phyloP scores from a whole-genome alignment of 2,797 vertebrate genomes.

The Rhinogobio ventralis region DNA sequence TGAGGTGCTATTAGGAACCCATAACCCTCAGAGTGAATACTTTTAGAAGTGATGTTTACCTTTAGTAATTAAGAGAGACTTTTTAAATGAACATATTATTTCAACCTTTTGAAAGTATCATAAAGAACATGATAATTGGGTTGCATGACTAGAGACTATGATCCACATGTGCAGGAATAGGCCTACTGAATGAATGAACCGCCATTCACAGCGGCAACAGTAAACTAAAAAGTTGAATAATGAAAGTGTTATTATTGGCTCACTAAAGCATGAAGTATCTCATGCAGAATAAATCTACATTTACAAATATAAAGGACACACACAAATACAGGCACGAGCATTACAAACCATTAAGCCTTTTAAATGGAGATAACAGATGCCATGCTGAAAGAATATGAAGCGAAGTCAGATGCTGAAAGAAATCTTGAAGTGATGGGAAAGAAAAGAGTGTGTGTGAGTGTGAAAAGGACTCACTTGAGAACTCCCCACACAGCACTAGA shows the following conservation, averaged over 20 bases:
- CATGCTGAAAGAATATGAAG: background rate
- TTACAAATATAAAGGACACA: slow-evolving; percentile 5
- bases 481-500: slow-evolving; percentile 84
- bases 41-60: slow-evolving; percentile 11
- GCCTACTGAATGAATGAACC: slow-evolving; percentile 17
- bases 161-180: background rate
- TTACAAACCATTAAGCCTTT: slow-evolving; percentile 1
- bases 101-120: slow-evolving; percentile 15
- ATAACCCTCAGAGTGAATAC: background rate
- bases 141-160: background rate
- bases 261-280: slow-evolving; percentile 14
- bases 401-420: background rate
- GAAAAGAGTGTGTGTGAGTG: slow-evolving; percentile 16
- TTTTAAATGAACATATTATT: background rate
- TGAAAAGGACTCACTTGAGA: slow-evolving; percentile 76
- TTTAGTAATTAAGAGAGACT: background rate
- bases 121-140: background rate
- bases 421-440: slow-evolving; percentile 2
- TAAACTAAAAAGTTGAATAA: slow-evolving; percentile 29
- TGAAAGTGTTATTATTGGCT: slow-evolving; percentile 13
- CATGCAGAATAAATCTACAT: slow-evolving; percentile 4
- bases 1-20: background rate
- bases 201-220: slow-evolving; percentile 5
- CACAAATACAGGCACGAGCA: slow-evolving; percentile 20
- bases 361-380: background rate